Conservation (phyloP, 2,113 vertebrate genomes). For the Chunga burmeisteri region DNA sequence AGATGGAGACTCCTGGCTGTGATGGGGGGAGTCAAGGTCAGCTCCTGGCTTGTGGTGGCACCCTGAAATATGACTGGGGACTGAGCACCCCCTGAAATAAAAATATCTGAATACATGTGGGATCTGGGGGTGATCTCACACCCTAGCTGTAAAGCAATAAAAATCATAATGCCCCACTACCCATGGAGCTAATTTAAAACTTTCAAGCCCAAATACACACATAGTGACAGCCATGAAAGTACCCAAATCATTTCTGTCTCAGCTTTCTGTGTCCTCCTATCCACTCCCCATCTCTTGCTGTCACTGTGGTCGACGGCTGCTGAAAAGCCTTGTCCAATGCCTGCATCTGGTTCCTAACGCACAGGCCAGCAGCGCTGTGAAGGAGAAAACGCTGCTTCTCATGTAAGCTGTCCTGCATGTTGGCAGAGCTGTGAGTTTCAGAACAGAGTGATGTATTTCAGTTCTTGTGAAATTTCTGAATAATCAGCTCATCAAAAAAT, state of each 20-base stretch:
- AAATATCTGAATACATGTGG: not conserved
- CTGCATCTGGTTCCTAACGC: not conserved
- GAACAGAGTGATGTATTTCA: conserved; percentile 54
- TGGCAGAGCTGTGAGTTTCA: conserved; percentile 27
- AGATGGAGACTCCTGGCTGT: not conserved
- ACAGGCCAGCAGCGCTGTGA: not conserved
- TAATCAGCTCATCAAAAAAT: conserved; percentile 69
- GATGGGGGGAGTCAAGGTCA: not conserved
- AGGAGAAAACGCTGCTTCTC: conserved; percentile 11
- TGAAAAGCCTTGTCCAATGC: not conserved
- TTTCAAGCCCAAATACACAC: not conserved
- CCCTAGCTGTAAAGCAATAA: not conserved
- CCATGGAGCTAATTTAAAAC: not conserved
- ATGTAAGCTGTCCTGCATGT: conserved; percentile 33
- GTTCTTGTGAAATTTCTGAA: conserved; percentile 50
- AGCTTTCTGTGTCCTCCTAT: not conserved
- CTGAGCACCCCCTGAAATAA: not conserved
- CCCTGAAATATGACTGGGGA: not conserved
- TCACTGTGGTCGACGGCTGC: not conserved
- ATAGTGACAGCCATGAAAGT: not conserved
- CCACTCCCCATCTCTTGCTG: not conserved
- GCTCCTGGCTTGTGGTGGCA: not conserved
- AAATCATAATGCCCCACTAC: not conserved
- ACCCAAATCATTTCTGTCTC: not conserved
- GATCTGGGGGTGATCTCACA: not conserved